Percentiles rank a stretch among this genome's conserved stretches.
Evolutionary conservation across 2,888 invertebrate species (phyloP).

Genomic region (Thereva nobilitata): DNA sequence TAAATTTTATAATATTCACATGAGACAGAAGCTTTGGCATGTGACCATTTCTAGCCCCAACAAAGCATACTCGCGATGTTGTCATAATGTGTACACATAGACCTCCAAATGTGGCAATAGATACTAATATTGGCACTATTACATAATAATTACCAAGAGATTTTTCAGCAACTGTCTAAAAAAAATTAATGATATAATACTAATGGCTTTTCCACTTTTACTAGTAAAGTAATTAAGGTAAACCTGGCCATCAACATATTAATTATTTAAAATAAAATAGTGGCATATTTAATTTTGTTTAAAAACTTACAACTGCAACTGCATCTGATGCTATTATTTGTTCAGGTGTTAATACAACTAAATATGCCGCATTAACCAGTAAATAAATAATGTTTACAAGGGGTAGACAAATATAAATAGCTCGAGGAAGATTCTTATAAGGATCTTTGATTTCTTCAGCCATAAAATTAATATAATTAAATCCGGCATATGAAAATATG

Average conservation of each 20-base stretch:
- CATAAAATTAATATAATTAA: conserved; percentile 93
- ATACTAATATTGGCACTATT: conserved; percentile 89
- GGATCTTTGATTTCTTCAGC: conserved; percentile 88
- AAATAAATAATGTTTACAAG: conserved; percentile 87
- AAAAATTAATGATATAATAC: conserved; percentile 10
- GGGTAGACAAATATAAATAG: conserved; percentile 89
- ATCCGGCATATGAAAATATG: conserved; percentile 91
- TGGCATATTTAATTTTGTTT: conserved; percentile 33
- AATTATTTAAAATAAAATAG: neutral
- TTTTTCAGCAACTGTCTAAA: conserved; percentile 80
- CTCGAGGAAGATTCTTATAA: conserved; percentile 84
- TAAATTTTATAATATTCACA: conserved; percentile 73
- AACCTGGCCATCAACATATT: too few relatives aligned
- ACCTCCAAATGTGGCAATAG: conserved; percentile 90
- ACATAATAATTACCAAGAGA: conserved; percentile 74
- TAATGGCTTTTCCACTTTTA: neutral
- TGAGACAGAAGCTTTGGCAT: conserved; percentile 81
- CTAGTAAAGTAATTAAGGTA: too few relatives aligned
- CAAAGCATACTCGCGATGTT: conserved; percentile 88
- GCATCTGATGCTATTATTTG: conserved; percentile 89
- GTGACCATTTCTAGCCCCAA: conserved; percentile 87
- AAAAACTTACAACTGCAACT: conserved; percentile 84
- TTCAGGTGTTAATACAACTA: conserved; percentile 80
- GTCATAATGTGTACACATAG: conserved; percentile 95
- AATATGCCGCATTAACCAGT: conserved; percentile 85